Conservation (phyloP, 2,797 vertebrate genomes). For the Darevskia mixta region DNA sequence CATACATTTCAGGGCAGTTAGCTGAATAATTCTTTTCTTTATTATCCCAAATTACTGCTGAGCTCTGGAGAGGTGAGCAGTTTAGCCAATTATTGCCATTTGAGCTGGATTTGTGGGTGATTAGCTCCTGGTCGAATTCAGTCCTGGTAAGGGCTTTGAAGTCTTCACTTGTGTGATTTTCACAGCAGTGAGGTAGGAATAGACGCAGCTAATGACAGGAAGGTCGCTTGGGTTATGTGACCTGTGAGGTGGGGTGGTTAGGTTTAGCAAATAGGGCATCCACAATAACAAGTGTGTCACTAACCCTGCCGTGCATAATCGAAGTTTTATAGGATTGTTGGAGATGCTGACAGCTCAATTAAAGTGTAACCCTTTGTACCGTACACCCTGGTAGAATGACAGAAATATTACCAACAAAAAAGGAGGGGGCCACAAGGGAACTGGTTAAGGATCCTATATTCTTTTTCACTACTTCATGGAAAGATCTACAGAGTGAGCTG, state of each 20-base stretch:
- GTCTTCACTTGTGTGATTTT: constrained; percentile 83
- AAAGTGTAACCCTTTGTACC: constrained; percentile 84
- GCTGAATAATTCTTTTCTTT: constrained; percentile 84
- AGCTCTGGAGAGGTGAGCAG: constrained; percentile 87
- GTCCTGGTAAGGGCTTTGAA: constrained; percentile 84
- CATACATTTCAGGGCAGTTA: constrained; percentile 83
- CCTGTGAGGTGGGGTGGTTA: constrained; percentile 75
- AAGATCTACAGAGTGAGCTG: constrained; percentile 64
- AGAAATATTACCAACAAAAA: constrained; percentile 81
- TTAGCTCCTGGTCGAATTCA: constrained; percentile 86
- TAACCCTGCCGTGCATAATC: constrained; percentile 84
- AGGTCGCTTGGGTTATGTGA: constrained; percentile 84
- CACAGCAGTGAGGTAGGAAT: constrained; percentile 85
- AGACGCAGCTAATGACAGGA: constrained; percentile 85
- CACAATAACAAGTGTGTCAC: constrained; percentile 85
- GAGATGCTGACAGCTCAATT: constrained; percentile 86
- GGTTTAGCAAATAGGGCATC: constrained; percentile 85
- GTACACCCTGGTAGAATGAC: constrained; percentile 74
- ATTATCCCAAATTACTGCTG: constrained; percentile 89
- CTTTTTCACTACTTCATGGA: constrained; percentile 63
- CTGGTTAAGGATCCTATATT: constrained; percentile 75
- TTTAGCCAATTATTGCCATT: constrained; percentile 90
- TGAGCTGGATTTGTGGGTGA: constrained; percentile 89
- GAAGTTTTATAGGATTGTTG: constrained; percentile 81
- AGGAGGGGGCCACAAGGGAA: constrained; percentile 76